phyloP scores from a whole-genome alignment of 1,140 invertebrate genomes.

The Globodera ellingtonae region DNA sequence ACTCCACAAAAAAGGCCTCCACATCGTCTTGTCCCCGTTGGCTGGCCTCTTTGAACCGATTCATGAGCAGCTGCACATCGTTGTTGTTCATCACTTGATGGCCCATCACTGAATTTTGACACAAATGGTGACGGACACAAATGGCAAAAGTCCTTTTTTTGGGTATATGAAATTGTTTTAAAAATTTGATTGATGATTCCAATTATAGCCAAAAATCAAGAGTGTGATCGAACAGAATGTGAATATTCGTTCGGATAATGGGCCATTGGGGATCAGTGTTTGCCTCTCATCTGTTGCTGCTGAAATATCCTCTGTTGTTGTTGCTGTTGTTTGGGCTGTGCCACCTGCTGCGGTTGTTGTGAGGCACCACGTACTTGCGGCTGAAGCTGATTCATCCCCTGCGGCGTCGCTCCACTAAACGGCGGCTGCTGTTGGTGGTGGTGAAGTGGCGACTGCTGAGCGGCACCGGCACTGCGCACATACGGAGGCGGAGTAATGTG shows the following conservation, averaged over 20 bases:
- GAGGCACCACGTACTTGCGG: constrained; percentile 29
- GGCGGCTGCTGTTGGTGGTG: not conserved
- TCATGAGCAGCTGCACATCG: constrained; percentile 36
- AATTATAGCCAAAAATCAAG: not conserved
- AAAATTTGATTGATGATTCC: no score
- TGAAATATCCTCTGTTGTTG: constrained; percentile 14
- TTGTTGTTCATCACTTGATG: constrained; percentile 30
- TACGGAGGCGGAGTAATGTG: constrained; percentile 52
- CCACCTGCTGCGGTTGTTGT: not conserved
- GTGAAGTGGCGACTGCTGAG: constrained; percentile 9
- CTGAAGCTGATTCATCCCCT: constrained; percentile 14
- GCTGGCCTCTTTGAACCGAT: constrained; percentile 35
- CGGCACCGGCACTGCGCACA: constrained; percentile 35
- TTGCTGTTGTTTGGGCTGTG: not conserved
- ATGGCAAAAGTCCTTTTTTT: no score
- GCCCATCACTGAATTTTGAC: not conserved
- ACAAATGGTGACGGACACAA: no score
- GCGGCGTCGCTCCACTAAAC: not conserved
- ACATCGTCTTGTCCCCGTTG: constrained; percentile 18
- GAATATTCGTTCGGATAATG: not conserved
- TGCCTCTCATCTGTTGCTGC: constrained; percentile 17
- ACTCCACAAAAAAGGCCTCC: constrained; percentile 40
- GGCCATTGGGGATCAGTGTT: not conserved
- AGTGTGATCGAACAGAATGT: not conserved
- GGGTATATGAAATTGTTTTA: no score